Conservation (phyloP, 1,140 invertebrate species). For the Anoplolepis gracilipes region DNA sequence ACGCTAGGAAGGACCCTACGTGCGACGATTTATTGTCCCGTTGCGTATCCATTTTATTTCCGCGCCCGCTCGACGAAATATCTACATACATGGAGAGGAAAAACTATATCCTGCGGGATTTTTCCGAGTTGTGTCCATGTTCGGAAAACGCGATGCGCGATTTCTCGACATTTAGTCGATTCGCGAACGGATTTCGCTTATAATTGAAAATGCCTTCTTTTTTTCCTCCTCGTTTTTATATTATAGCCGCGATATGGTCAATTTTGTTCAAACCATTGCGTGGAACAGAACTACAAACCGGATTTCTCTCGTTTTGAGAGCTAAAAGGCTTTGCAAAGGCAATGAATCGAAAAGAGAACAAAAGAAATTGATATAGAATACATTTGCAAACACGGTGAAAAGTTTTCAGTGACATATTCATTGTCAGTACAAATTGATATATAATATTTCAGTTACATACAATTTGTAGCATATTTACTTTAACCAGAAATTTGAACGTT, state of each 20-base stretch:
- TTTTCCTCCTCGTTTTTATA: constrained; percentile 5
- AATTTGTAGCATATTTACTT: neutral
- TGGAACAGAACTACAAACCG: constrained; percentile 22
- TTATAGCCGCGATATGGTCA: constrained; percentile 17
- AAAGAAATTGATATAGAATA: neutral
- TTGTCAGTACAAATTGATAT: constrained; percentile 10
- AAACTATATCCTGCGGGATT: constrained; percentile 51
- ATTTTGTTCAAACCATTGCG: constrained; percentile 32
- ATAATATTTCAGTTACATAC: too few relatives aligned
- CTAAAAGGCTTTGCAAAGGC: constrained; percentile 3
- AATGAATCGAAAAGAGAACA: constrained; percentile 16
- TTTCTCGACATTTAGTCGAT: constrained; percentile 48
- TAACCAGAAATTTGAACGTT: neutral
- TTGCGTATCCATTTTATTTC: constrained; percentile 68
- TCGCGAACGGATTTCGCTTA: constrained; percentile 43
- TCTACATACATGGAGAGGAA: constrained; percentile 32
- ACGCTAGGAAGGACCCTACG: constrained; percentile 43
- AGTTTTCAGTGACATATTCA: neutral
- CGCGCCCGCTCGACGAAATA: constrained; percentile 50
- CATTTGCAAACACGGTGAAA: constrained; percentile 14
- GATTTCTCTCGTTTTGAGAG: constrained; percentile 18
- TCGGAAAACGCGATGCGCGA: constrained; percentile 39
- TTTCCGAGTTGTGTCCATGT: constrained; percentile 21
- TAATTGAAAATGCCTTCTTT: constrained; percentile 44
- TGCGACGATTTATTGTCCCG: constrained; percentile 66